These are phyloP conservation scores for Pelecanoides urinatrix DNA, from an alignment of 2,113 vertebrate species.

Conservation along the genomic window DNA sequence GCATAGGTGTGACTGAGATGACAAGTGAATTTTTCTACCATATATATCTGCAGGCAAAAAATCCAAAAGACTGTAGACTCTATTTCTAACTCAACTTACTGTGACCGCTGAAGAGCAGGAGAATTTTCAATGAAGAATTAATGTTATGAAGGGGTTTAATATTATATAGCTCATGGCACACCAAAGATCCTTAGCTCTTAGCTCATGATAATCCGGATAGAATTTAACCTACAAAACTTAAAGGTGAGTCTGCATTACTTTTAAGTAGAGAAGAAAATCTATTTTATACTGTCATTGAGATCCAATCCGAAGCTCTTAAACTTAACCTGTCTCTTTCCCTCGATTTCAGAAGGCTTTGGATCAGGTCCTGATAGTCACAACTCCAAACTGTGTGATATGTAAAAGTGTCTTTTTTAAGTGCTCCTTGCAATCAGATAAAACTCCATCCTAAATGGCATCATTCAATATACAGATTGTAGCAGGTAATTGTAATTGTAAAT, in stretches of 20 bases:
- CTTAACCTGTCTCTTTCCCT: slow-evolving; percentile 3
- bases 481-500: slow-evolving; percentile 65
- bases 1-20: not conserved
- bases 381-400: slow-evolving; percentile 12
- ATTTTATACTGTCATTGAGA: not conserved
- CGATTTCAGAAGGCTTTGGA: slow-evolving; percentile 12
- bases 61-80: not conserved
- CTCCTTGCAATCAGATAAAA: slow-evolving; percentile 65
- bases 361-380: slow-evolving; percentile 29
- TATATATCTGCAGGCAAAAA: not conserved
- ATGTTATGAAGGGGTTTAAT: slow-evolving; percentile 32
- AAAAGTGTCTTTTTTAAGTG: slow-evolving; percentile 55
- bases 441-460: slow-evolving; percentile 27
- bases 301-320: slow-evolving; percentile 7
- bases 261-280: slow-evolving; percentile 14
- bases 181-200: slow-evolving; percentile 22
- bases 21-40: not conserved
- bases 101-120: slow-evolving; percentile 12
- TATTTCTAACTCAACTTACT: not conserved
- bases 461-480: slow-evolving; percentile 35
- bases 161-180: not conserved
- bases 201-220: slow-evolving; percentile 38
- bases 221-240: slow-evolving; percentile 49
- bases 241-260: slow-evolving; percentile 26
- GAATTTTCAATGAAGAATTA: slow-evolving; percentile 44